Base-by-base conservation (phyloP, 2,888 invertebrate genomes). In the Zaprionus lineosus region DNA sequence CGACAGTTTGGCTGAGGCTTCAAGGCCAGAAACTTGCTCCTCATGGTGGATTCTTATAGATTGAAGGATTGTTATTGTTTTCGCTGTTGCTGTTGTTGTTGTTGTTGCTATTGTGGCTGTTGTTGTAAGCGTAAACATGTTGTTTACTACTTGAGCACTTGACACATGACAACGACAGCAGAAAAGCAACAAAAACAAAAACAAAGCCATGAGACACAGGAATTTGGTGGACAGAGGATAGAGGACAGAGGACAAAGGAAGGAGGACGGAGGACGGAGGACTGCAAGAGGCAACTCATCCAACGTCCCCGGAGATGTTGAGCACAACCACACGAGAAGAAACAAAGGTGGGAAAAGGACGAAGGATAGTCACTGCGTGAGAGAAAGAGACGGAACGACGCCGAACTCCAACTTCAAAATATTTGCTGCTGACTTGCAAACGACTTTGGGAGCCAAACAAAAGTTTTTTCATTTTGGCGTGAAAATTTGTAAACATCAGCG, bases 401-500 rank as follows among this genome's bases (percentile, higher is more conserved):
- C n/a, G 19, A 48, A n/a, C 50, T 50, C 12, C 44, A 41, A 37
- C 68, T 50, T 40, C 40, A 18, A 19, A n/a, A 14, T 18, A 48
- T 39, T 28, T 51, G 46, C 37, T 51, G 52, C 61, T 62, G 71
- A 71, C 71, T 69, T 66, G 69, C 66, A 3, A 70, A 65, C 44
- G 47, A 37, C 48, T 51, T 43, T 48, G 18, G 24, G 7, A 18
- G 6, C 19, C 18, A 9, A 40, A 40, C 14, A 41, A 72, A 75
- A 81, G 28, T 76, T 83, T 75, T 83, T 76, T 71, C 79, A 83
- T 83, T 78, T 78, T 68, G 68, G 64, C 74, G 74, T 78, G 78
- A 74, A 83, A 83, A 81, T 81, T 81, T 81, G 81, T 84, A 67
- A 78, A 79, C 75, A 83, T 76, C 83, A 78, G 71, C 67, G 62